Conservation (phyloP, 2,113 vertebrate genomes). For the Oplegnathus fasciatus region DNA sequence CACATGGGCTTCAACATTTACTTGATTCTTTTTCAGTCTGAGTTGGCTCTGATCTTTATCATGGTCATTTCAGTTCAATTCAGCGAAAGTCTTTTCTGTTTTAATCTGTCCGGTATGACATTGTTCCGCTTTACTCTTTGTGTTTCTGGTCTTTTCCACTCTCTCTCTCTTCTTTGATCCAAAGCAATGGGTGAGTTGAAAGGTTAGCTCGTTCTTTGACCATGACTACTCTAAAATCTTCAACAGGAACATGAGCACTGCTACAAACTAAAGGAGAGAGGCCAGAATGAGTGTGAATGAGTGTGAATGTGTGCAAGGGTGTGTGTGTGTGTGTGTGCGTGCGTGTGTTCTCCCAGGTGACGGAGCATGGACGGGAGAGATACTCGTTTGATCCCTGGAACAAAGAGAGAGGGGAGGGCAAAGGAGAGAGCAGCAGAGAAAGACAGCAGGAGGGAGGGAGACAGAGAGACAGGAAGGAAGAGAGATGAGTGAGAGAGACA, state of each 20-base stretch:
- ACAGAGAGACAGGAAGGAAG: constrained; percentile 38
- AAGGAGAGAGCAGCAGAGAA: constrained; percentile 63
- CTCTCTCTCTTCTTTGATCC: constrained; percentile 67
- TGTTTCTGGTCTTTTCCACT: constrained; percentile 34
- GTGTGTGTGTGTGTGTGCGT: constrained; percentile 30
- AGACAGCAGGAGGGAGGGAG: constrained; percentile 48
- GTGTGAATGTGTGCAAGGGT: constrained; percentile 13
- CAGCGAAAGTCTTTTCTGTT: constrained; percentile 46
- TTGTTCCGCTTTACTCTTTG: constrained; percentile 63
- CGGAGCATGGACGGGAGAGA: constrained; percentile 62
- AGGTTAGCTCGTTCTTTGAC: constrained; percentile 64
- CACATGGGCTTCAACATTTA: constrained; percentile 33
- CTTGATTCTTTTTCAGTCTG: constrained; percentile 45
- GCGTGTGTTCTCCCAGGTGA: constrained; percentile 76
- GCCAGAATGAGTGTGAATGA: neutral
- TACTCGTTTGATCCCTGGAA: constrained; percentile 82
- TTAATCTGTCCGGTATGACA: constrained; percentile 61
- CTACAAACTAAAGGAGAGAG: constrained; percentile 50
- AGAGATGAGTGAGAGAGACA: constrained; percentile 44
- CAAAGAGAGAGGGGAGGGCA: constrained; percentile 76
- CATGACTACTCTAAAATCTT: constrained; percentile 54
- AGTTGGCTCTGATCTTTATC: constrained; percentile 71
- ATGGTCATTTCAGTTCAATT: constrained; percentile 66
- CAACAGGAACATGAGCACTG: constrained; percentile 50
- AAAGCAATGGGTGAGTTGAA: constrained; percentile 69